These are phyloP conservation scores for Drosophila pallidifrons DNA, from an alignment of 1,140 invertebrate species.

Conservation along the genomic window DNA sequence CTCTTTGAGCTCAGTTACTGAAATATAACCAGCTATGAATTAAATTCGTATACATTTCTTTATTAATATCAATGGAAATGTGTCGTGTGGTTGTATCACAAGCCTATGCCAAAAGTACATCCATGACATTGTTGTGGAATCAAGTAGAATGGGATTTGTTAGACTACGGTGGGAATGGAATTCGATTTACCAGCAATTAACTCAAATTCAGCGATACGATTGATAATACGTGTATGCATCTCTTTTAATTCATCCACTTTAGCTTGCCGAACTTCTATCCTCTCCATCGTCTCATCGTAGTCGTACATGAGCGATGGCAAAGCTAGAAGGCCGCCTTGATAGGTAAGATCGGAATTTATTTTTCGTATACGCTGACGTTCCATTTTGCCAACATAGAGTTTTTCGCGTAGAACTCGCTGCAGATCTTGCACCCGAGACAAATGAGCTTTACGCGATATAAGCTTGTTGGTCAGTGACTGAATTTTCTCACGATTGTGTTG, in stretches of 20 bases:
- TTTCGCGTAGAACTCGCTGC: slow-evolving; percentile 31
- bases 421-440: accelerated
- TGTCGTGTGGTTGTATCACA: too few relatives aligned
- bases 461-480: slow-evolving; percentile 18
- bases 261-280: slow-evolving; percentile 8
- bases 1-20: too few relatives aligned
- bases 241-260: slow-evolving; percentile 39
- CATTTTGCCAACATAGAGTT: slow-evolving; percentile 37
- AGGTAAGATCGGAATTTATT: slow-evolving; percentile 33
- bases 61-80: too few relatives aligned
- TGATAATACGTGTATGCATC: slow-evolving; percentile 1
- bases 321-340: slow-evolving; percentile 62
- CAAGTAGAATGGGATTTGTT: too few relatives aligned
- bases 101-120: too few relatives aligned
- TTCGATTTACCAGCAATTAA: too few relatives aligned
- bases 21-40: too few relatives aligned
- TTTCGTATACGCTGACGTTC: slow-evolving; percentile 28
- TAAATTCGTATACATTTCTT: too few relatives aligned
- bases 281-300: slow-evolving; percentile 59
- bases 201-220: slow-evolving; percentile 27
- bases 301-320: slow-evolving; percentile 69
- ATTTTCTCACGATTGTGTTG: slow-evolving; percentile 70
- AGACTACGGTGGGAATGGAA: too few relatives aligned
- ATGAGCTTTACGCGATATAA: accelerated
- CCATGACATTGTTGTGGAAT: too few relatives aligned